Evolutionary conservation across 2,888 invertebrate genomes (phyloP).

Genomic region (Macrosoma leucophasiata): DNA sequence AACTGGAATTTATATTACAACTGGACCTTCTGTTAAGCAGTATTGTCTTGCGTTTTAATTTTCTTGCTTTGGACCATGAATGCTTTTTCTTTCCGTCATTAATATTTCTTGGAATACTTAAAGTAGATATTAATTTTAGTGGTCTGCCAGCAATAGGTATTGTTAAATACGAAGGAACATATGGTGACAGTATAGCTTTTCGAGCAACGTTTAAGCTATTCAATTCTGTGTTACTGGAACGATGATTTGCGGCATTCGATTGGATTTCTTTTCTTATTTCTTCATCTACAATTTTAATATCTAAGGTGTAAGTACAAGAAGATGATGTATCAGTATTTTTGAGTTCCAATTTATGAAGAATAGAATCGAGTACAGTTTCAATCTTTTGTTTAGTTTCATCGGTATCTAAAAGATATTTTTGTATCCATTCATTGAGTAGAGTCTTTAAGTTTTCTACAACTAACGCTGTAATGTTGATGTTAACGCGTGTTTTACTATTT

Average conservation of each 20-base stretch:
- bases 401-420: constrained; percentile 40
- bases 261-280: constrained; percentile 14
- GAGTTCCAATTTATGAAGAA: constrained; percentile 37
- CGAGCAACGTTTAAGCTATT: too few relatives aligned
- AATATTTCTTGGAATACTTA: constrained; percentile 52
- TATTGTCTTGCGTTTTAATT: constrained; percentile 30
- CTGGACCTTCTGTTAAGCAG: constrained; percentile 29
- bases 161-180: constrained; percentile 33
- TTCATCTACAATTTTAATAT: constrained; percentile 36
- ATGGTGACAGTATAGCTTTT: too few relatives aligned
- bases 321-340: constrained; percentile 30
- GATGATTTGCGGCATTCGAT: constrained; percentile 1
- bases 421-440: constrained; percentile 46
- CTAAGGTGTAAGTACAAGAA: constrained; percentile 44
- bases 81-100: constrained; percentile 19
- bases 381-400: constrained; percentile 40
- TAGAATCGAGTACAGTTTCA: constrained; percentile 42
- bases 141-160: constrained; percentile 39
- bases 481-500: constrained; percentile 23
- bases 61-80: constrained; percentile 27
- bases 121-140: constrained; percentile 48
- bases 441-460: constrained; percentile 50
- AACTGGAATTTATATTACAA: constrained; percentile 34
- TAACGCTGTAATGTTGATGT: constrained; percentile 38
- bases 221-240: too few relatives aligned